Evolutionary conservation across 2,888 invertebrate species (phyloP).

Genomic region (Cerceris ruficornis): DNA sequence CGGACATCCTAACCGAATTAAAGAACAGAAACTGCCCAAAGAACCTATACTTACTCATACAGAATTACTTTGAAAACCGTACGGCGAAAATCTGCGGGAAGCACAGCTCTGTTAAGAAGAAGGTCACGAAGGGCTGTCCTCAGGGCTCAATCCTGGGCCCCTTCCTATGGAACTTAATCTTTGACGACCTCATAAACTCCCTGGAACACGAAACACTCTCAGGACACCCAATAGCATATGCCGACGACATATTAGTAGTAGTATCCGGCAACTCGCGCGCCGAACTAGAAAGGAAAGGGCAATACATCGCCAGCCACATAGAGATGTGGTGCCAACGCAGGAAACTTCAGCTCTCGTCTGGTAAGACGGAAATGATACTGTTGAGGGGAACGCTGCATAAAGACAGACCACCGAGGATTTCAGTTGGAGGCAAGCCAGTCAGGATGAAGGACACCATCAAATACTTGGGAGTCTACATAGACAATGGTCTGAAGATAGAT

Average conservation of each 20-base stretch:
- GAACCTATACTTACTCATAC: background rate
- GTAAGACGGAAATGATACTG: background rate
- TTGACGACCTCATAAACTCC: slow-evolving; percentile 2
- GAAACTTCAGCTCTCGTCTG: background rate
- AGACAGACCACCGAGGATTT: slow-evolving; percentile 6
- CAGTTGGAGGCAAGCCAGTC: background rate
- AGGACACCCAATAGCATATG: background rate
- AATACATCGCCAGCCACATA: background rate
- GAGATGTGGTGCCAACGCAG: background rate
- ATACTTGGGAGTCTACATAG: slow-evolving; percentile 14
- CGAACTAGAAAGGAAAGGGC: background rate
- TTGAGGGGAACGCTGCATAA: too few relatives aligned
- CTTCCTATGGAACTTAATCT: slow-evolving; percentile 3
- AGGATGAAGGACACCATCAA: background rate
- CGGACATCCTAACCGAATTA: background rate
- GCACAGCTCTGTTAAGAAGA: background rate
- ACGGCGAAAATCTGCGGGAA: background rate
- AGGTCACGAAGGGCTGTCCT: slow-evolving; percentile 9
- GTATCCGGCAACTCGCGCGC: background rate
- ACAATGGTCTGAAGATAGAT: background rate
- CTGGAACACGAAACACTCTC: accelerated
- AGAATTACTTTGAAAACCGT: background rate
- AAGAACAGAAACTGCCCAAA: background rate
- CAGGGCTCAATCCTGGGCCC: slow-evolving; percentile 17
- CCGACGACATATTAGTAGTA: background rate